These are phyloP conservation scores for Pitta sordida DNA, from an alignment of 2,113 vertebrate genomes.

Conservation along the genomic window DNA sequence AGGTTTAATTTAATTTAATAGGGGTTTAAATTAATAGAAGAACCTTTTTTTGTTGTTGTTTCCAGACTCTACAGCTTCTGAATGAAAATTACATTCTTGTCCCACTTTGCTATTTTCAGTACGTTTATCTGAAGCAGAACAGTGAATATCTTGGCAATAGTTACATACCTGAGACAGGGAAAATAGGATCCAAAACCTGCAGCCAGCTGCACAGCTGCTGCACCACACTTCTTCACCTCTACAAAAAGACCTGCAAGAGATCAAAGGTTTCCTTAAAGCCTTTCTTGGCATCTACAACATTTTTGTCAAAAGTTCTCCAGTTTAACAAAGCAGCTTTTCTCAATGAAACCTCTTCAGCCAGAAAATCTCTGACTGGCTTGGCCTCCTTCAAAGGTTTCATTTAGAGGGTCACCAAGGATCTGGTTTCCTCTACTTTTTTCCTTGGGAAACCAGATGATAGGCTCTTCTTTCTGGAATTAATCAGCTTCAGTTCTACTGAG, in stretches of 20 bases:
- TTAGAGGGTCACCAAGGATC: conserved; percentile 1
- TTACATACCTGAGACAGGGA: neutral
- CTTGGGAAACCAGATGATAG: neutral
- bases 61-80: neutral
- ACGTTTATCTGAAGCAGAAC: neutral
- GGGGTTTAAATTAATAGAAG: neutral
- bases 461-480: neutral
- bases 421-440: conserved; percentile 17
- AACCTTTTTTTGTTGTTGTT: neutral
- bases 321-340: conserved; percentile 40
- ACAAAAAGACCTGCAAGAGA: neutral
- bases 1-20: neutral
- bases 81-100: neutral
- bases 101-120: neutral
- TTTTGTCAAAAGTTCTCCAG: neutral
- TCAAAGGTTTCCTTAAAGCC: neutral
- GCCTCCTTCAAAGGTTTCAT: conserved; percentile 1
- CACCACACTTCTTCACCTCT: neutral
- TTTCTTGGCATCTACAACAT: neutral
- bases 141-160: neutral
- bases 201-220: neutral
- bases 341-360: conserved; percentile 21
- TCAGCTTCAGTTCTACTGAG: neutral
- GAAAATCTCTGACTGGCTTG: conserved; percentile 9
- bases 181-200: neutral